These are phyloP conservation scores for Troilus luridus DNA, from an alignment of 2,888 invertebrate genomes.

Conservation along the genomic window DNA sequence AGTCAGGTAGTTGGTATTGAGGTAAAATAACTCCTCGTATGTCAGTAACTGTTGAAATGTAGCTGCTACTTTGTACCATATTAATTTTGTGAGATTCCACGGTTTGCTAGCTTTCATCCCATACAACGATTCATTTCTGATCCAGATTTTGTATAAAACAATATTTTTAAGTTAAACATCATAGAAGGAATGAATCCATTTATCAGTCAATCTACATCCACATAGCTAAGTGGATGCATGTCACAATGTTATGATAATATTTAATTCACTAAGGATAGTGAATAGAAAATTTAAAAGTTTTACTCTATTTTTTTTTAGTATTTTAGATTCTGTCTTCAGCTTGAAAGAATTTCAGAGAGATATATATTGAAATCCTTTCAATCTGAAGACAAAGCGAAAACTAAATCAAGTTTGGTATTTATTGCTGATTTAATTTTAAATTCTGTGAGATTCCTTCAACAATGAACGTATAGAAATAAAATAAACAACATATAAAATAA, in stretches of 20 bases:
- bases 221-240: too few species aligned
- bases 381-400: not conserved
- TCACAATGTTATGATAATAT: too few species aligned
- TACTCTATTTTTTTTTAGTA: not conserved
- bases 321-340: not conserved
- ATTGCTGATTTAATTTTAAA: not conserved
- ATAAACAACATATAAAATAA: too few species aligned
- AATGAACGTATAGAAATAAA: not conserved
- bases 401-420: not conserved
- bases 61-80: not conserved
- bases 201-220: too few species aligned
- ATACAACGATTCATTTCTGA: too few species aligned
- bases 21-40: not conserved
- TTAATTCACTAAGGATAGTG: too few species aligned
- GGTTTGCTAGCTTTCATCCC: not conserved
- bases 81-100: not conserved
- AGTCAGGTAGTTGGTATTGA: not conserved
- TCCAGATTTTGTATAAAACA: not conserved
- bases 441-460: conserved; percentile 13
- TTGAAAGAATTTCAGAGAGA: conserved; percentile 3
- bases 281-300: not conserved
- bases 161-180: too few species aligned
- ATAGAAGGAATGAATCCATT: too few species aligned
- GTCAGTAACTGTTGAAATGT: not conserved
- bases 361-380: not conserved